Evolutionary conservation across 2,113 vertebrate genomes (phyloP), one percentile per base, ranked within the genome.

Genomic region (Cryptoleucopteryx plumbea): DNA sequence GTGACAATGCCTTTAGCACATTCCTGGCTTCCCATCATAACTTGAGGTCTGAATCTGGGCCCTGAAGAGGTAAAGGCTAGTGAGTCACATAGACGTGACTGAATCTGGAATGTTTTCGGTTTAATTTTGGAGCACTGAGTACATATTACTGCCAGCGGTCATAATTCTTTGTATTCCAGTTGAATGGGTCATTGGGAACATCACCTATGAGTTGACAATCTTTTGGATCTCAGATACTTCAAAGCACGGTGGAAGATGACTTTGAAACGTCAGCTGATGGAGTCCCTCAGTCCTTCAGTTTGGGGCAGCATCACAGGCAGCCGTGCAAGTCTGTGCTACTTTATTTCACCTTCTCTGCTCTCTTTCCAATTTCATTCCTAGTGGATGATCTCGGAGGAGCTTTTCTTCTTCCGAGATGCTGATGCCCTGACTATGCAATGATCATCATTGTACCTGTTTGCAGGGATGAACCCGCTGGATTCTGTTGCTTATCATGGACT

Each of bases 161-260:
- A 56, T 80, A 93, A 85, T 88, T 93, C 26, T 93, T 91, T 87
- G 32, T 96, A 85, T 91, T 93, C 78, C 40, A 80, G 36, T 72
- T 79, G 71, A 90, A 65, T 80, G 58, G 34, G 84, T 96, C 87
- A 95, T 43, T 94, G 32, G 27, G 27, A 85, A 15, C 48, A 85
- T 93, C 62, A 82, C 43, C 27, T n/a, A 21, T 75, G 70, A 93
- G 40, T 8, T 73, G 61, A 52, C 56, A 77, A 0, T 90, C 36
- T 91, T 96, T 79, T 86, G 36, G n/a, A 47, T 84, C 61, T 85
- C 13, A 2, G 16, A 23, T 42, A 42, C 25, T 80, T 95, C 36
- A 82, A 79, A 93, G 43, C 65, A 15, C 11, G 8, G 31, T 47
- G 21, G 38, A 88, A 95, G 36, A 53, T 66, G 34, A 56, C 15